Conservation (phyloP, 2,113 vertebrate genomes). For the Calypte anna region DNA sequence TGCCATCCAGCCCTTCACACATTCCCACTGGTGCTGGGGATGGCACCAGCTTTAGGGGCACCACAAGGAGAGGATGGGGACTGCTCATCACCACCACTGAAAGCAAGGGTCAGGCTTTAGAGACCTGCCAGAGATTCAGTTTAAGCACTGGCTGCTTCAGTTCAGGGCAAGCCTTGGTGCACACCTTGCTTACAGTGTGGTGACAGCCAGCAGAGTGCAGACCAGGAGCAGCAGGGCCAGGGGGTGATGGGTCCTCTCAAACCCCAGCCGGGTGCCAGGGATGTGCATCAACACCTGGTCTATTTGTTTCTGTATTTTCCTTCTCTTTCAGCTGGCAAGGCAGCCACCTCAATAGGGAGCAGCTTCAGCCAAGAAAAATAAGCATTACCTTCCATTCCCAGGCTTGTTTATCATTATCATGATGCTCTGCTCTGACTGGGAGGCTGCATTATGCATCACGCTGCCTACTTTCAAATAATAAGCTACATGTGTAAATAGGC, state of each 20-base stretch:
- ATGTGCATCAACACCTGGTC: not conserved
- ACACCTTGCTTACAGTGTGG: not conserved
- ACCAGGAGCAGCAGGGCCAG: not conserved
- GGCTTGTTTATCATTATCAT: not conserved
- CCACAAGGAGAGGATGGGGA: accelerated
- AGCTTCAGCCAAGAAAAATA: slow-evolving; percentile 46
- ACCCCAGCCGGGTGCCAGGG: not conserved
- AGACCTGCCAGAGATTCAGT: not conserved
- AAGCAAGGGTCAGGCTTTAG: not conserved
- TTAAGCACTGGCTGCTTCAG: accelerated
- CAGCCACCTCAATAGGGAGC: not conserved
- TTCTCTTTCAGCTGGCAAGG: not conserved
- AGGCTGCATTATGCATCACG: not conserved
- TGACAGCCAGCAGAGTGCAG: not conserved
- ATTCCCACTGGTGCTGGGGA: accelerated
- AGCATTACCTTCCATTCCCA: not conserved
- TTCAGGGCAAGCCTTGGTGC: not conserved
- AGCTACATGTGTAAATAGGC: slow-evolving; percentile 30
- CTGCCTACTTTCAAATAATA: slow-evolving; percentile 25
- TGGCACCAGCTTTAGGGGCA: not conserved
- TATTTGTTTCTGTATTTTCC: not conserved
- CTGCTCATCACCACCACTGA: not conserved
- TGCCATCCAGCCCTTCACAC: accelerated
- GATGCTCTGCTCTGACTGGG: not conserved
- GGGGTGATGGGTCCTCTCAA: not conserved